Base-by-base conservation (phyloP, 2,888 invertebrate genomes). In the Drosophila cracens region DNA sequence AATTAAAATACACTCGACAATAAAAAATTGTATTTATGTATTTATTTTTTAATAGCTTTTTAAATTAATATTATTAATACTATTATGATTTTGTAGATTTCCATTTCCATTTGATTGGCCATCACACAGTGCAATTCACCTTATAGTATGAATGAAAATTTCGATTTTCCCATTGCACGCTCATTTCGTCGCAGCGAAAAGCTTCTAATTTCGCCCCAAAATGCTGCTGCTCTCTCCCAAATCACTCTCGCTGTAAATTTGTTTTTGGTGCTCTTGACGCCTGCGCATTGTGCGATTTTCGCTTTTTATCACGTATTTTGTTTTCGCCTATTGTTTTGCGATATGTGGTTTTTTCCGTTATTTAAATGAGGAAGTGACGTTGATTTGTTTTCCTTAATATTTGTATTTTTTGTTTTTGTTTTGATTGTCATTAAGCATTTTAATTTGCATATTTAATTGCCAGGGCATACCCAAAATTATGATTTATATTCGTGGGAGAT, bases 321-420 rank as follows among this genome's bases (percentile, higher is more conserved):
- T 76, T 81, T 76, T 79, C 64, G 70, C 56, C 74, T 62, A 71
- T 78, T 86, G 82, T 83, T 77, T 73, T 67, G 40, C 25, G 72
- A 76, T 82, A 82, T 80, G 80, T 90, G 86, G 86, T 86, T 83
- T 89, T 90, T 90, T 89, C 90, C 89, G 80, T 75, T 79, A 88
- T 86, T 90, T 84, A 88, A 90, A 90, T 88, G 79, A 87, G 87
- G 87, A 87, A 87, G 90, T 87, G 87, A 87, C 89, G 90, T 60
- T 85, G 79, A 68, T 61, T 77, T 64, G 57, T 46, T 64, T 60
- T 10, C 33, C 4, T 10, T 4, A 11, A 0, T 25, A 40, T 71
- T 46, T 70, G 53, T 63, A 8, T 49, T 54, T 27, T 31, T 46
- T 43, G 21, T 51, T 40, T 58, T 60, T 52, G 18, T 21, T 57